Evolutionary conservation across 2,888 invertebrate species (phyloP).

Genomic region (Melieria picta): DNA sequence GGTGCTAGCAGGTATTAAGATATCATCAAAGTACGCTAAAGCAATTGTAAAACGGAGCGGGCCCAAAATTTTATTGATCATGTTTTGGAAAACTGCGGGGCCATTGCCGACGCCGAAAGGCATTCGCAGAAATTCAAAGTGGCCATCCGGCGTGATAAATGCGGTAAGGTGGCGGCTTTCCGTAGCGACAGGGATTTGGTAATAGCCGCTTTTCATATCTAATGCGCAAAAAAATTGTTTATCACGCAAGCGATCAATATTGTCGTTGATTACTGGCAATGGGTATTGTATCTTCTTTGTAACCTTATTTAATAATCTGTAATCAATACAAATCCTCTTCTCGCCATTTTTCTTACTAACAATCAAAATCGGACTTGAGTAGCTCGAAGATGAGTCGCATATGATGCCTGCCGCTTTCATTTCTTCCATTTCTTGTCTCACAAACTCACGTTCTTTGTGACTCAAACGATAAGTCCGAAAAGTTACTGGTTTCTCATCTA

Average conservation of each 20-base stretch:
- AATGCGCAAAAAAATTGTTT: conserved; percentile 41
- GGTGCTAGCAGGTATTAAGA: conserved; percentile 32
- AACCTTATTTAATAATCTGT: no score
- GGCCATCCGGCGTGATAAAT: no score
- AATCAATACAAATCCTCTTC: conserved; percentile 1
- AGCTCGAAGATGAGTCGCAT: conserved; percentile 39
- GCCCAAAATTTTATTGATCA: neutral
- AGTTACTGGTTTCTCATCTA: conserved; percentile 29
- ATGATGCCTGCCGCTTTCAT: conserved; percentile 39
- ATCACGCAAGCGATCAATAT: conserved; percentile 39
- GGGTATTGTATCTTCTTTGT: conserved; percentile 35
- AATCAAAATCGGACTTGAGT: conserved; percentile 13
- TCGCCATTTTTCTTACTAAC: conserved; percentile 51
- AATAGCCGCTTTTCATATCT: conserved; percentile 37
- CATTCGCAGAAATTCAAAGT: no score
- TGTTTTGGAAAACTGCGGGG: neutral
- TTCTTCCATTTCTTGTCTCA: conserved; percentile 27
- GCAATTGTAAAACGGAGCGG: conserved; percentile 39
- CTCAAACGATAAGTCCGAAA: conserved; percentile 40
- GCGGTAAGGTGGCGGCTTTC: no score
- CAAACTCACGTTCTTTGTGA: conserved; percentile 29
- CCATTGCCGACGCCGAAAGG: no score
- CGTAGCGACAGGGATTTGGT: neutral
- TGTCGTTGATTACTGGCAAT: conserved; percentile 47
- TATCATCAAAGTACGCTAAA: neutral